phyloP scores from a whole-genome alignment of 2,888 invertebrate species.

The Diabrotica balteata region DNA sequence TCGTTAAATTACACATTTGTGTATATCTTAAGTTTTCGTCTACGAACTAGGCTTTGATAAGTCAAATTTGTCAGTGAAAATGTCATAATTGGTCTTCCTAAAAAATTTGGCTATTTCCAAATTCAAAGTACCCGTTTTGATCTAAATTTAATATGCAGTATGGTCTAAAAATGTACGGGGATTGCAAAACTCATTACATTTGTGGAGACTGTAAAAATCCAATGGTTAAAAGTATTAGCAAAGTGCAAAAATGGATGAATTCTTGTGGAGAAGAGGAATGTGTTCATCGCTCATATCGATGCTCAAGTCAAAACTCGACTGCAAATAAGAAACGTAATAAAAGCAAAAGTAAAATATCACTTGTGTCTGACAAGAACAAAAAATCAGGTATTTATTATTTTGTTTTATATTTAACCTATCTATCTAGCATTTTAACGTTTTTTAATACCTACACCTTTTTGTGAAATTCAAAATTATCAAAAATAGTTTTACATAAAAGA shows the following conservation, averaged over 20 bases:
- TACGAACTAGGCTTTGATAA: no score
- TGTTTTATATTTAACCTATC: no score
- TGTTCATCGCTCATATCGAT: no score
- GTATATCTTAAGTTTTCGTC: no score
- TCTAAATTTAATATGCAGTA: background rate
- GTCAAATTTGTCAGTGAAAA: background rate
- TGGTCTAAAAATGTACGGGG: background rate
- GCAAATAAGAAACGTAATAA: background rate
- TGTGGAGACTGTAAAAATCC: background rate
- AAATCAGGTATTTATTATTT: conserved; percentile 2
- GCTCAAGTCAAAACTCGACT: no score
- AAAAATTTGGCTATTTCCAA: conserved; percentile 2
- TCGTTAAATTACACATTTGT: no score
- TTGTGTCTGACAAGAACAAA: conserved; percentile 1
- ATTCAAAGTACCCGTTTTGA: conserved; percentile 1
- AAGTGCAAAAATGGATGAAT: conserved; percentile 11
- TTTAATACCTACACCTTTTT: no score
- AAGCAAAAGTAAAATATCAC: conserved; percentile 3
- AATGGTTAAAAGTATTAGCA: conserved; percentile 2
- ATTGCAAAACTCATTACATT: background rate
- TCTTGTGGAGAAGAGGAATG: background rate
- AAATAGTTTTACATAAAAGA: no score
- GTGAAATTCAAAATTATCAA: no score
- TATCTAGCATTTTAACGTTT: no score
- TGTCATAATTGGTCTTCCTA: conserved; percentile 3